Evolutionary conservation across 2,113 vertebrate genomes (phyloP).

Genomic region (Labeo catla): DNA sequence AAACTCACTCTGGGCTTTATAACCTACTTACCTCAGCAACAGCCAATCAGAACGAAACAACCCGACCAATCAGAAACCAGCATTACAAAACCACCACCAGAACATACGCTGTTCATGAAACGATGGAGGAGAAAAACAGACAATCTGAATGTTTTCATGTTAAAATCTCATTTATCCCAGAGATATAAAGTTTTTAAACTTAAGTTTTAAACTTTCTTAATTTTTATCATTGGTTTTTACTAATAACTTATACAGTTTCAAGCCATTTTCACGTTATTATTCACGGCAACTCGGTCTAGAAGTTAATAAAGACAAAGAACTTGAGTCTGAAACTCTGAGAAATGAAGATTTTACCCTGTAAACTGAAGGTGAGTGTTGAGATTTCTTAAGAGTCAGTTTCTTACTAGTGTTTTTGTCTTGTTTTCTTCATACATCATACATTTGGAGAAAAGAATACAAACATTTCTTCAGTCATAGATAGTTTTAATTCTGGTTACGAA

Average conservation of each 20-base stretch:
- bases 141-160: conserved; percentile 58
- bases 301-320: no score
- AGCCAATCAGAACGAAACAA: not conserved
- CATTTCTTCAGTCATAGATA: not conserved
- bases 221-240: no score
- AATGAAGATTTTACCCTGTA: not conserved
- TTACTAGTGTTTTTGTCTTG: not conserved
- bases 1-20: conserved; percentile 44
- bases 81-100: not conserved
- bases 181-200: no score
- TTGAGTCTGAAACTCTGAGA: conserved; percentile 49
- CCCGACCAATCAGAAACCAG: conserved; percentile 7
- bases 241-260: no score
- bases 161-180: conserved; percentile 65
- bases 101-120: not conserved
- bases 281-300: no score
- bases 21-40: conserved; percentile 42
- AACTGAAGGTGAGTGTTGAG: not conserved
- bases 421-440: no score
- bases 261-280: no score
- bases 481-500: conserved; percentile 63
- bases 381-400: no score
- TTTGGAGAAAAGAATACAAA: no score
- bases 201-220: no score
- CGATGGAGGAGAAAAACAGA: not conserved